These are phyloP conservation scores for Malaclemys terrapin DNA, from an alignment of 2,113 vertebrate species.

Conservation along the genomic window DNA sequence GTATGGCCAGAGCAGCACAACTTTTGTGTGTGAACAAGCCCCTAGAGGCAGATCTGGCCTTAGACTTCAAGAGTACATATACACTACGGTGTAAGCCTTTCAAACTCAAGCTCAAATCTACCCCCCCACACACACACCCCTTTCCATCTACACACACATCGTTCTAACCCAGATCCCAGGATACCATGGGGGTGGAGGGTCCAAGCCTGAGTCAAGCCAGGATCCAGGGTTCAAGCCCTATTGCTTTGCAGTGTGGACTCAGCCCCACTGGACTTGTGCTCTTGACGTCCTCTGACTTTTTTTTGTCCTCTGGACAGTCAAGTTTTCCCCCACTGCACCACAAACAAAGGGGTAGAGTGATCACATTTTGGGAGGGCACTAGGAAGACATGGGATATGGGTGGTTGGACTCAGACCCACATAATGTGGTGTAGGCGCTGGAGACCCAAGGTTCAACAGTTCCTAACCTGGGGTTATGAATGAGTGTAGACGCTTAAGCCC, in stretches of 20 bases:
- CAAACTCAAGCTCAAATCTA: not conserved
- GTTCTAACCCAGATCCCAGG: not conserved
- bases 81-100: not conserved
- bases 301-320: not conserved
- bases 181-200: not conserved
- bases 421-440: too few species aligned
- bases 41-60: not conserved
- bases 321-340: not conserved
- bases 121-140: rapidly evolving
- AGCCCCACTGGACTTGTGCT: not conserved
- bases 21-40: not conserved
- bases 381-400: not conserved
- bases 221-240: not conserved
- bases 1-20: not conserved
- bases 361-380: not conserved
- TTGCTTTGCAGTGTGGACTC: not conserved
- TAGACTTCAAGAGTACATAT: not conserved
- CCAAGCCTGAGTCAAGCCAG: not conserved
- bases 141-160: not conserved
- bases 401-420: not conserved
- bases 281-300: not conserved
- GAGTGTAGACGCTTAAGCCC: not conserved
- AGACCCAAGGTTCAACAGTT: not conserved
- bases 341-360: not conserved
- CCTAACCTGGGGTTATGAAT: not conserved